Evolutionary conservation across 1,140 invertebrate genomes (phyloP).

Genomic region (Scaptomyza hsui): DNA sequence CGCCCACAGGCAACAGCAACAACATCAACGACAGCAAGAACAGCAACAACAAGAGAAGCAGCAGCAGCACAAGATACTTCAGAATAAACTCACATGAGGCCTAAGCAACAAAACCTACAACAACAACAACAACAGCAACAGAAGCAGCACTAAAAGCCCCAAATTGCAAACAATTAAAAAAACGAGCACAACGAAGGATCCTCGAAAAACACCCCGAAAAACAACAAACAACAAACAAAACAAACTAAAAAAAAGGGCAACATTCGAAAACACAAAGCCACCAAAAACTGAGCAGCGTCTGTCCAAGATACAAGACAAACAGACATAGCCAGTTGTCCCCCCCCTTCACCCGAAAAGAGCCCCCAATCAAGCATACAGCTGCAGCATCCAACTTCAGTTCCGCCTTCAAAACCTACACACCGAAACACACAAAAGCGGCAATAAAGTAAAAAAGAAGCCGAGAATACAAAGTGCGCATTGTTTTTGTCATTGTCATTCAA

Average conservation of each 20-base stretch:
- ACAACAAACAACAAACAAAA: conserved; percentile 62
- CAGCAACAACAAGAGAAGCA: too few species aligned
- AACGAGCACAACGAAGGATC: conserved; percentile 52
- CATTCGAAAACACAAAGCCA: conserved; percentile 16
- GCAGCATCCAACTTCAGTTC: conserved; percentile 24
- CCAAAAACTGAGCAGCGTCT: conserved; percentile 68
- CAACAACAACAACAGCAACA: conserved; percentile 21
- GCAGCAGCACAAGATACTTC: too few species aligned
- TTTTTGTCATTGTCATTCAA: conserved; percentile 42
- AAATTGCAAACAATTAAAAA: conserved; percentile 78
- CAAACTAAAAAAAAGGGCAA: conserved; percentile 23
- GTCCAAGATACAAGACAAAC: conserved; percentile 3
- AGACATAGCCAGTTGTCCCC: not conserved
- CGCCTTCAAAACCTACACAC: not conserved
- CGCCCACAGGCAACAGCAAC: conserved; percentile 26
- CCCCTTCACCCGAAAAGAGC: not conserved
- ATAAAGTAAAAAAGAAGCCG: conserved; percentile 16
- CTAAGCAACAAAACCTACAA: conserved; percentile 55
- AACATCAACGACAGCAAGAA: conserved; percentile 21
- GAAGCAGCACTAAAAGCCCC: conserved; percentile 67
- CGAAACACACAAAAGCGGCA: conserved; percentile 29
- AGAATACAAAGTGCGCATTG: conserved; percentile 38
- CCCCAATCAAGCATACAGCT: conserved; percentile 1
- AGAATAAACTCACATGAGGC: conserved; percentile 80
- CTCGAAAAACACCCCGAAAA: conserved; percentile 63